phyloP scores from a whole-genome alignment of 2,113 vertebrate genomes.

The Tiliqua scincoides region DNA sequence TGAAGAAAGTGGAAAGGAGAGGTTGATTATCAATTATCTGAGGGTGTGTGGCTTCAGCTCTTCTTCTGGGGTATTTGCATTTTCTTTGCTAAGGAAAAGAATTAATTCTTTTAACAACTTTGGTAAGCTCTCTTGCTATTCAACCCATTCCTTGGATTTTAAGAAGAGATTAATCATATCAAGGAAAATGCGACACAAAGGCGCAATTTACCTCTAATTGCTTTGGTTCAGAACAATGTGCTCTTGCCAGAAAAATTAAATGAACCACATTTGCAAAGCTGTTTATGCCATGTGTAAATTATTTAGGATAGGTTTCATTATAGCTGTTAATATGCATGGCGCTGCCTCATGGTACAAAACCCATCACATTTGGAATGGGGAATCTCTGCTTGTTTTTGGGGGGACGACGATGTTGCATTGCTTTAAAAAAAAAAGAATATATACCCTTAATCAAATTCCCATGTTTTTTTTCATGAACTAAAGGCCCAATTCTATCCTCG shows the following conservation, averaged over 20 bases:
- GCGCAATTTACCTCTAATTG: slow-evolving; percentile 21
- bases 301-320: slow-evolving; percentile 61
- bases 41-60: background rate
- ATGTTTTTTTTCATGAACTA: slow-evolving; percentile 41
- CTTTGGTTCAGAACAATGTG: slow-evolving; percentile 34
- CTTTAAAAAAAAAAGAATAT: slow-evolving; percentile 4
- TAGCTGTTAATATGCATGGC: slow-evolving; percentile 62
- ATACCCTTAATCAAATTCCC: slow-evolving; percentile 13
- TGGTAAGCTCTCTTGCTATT: slow-evolving; percentile 16
- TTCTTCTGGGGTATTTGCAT: background rate
- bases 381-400: slow-evolving; percentile 48
- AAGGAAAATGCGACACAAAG: slow-evolving; percentile 32
- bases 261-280: slow-evolving; percentile 49
- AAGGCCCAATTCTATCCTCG: too few relatives aligned
- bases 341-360: slow-evolving; percentile 45
- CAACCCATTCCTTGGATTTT: slow-evolving; percentile 19
- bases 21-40: background rate
- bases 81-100: slow-evolving; percentile 11
- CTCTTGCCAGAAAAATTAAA: slow-evolving; percentile 48
- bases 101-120: background rate
- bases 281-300: slow-evolving; percentile 59
- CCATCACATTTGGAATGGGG: slow-evolving; percentile 49
- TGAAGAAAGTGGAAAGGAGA: background rate
- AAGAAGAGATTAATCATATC: slow-evolving; percentile 14
- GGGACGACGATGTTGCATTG: slow-evolving; percentile 18